phyloP scores from a whole-genome alignment of 2,113 vertebrate genomes.

The Ctenomys sociabilis region DNA sequence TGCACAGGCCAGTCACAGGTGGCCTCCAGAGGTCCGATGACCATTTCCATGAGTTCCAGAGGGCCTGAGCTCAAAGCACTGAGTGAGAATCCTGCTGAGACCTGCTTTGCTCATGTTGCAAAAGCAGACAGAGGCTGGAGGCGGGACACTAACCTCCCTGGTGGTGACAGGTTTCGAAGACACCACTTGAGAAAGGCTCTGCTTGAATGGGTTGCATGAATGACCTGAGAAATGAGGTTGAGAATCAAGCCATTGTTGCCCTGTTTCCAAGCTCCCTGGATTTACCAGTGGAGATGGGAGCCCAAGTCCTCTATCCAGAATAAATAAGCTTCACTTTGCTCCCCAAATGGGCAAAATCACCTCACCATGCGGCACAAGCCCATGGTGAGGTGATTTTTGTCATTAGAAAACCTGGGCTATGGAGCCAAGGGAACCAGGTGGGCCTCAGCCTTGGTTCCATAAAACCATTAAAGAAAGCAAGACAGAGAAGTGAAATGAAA shows the following conservation, averaged over 20 bases:
- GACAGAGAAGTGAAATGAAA: background rate
- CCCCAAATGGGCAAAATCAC: too few relatives aligned
- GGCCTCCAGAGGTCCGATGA: background rate
- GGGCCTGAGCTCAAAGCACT: background rate
- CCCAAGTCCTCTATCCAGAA: background rate
- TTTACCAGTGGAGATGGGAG: background rate
- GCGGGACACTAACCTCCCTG: accelerated
- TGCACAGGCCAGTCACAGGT: background rate
- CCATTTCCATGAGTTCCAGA: background rate
- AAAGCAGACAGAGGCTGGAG: background rate
- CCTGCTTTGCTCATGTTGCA: background rate
- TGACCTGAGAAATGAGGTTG: background rate
- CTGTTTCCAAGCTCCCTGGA: background rate
- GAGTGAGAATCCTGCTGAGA: background rate
- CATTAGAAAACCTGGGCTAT: background rate
- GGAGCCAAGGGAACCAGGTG: background rate
- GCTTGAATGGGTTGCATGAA: background rate
- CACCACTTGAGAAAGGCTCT: background rate
- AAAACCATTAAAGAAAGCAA: background rate
- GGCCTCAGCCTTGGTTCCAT: background rate
- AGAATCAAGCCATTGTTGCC: background rate
- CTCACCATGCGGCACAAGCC: background rate
- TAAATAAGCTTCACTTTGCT: background rate
- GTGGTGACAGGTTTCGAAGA: background rate
- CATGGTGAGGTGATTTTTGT: too few relatives aligned